These are phyloP conservation scores for Caenorhabditis tropicalis DNA, from an alignment of 1,140 invertebrate genomes.

Conservation along the genomic window DNA sequence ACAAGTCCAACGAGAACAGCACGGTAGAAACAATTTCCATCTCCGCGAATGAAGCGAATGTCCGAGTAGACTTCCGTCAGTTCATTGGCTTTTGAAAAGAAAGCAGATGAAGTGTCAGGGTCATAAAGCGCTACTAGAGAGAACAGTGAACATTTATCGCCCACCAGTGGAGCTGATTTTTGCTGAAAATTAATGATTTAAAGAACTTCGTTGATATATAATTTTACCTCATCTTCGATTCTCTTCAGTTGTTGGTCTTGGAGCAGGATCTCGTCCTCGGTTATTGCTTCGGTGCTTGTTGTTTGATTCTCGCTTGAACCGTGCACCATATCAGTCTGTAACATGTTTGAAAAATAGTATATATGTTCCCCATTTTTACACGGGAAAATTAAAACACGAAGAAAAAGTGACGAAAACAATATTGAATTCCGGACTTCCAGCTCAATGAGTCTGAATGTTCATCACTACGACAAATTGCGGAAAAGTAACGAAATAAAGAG, in stretches of 20 bases:
- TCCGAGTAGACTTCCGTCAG: conserved; percentile 30
- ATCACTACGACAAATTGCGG: not conserved
- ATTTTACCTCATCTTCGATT: conserved; percentile 47
- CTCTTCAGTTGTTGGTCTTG: conserved; percentile 32
- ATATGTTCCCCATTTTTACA: too few species aligned
- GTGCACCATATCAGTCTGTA: not conserved
- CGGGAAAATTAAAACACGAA: too few species aligned
- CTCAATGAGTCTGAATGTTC: not conserved
- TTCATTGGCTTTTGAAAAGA: conserved; percentile 49
- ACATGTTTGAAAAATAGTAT: not conserved
- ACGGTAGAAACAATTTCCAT: conserved; percentile 59
- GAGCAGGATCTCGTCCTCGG: not conserved
- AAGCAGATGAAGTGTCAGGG: not conserved
- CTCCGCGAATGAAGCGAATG: conserved; percentile 48
- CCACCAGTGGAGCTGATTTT: conserved; percentile 46
- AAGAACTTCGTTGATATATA: not conserved
- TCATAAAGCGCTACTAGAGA: not conserved
- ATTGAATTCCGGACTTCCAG: too few species aligned
- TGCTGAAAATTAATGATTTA: conserved; percentile 1
- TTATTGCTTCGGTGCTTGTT: not conserved
- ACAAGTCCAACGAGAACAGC: conserved; percentile 44
- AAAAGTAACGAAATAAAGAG: not conserved
- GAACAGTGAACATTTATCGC: conserved; percentile 3
- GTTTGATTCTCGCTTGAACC: not conserved
- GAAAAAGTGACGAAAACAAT: not conserved